A percentile compares a stretch with the other conserved stretches of the same genome.
phyloP scores from a whole-genome alignment of 2,113 vertebrate species.

The Alosa alosa region DNA sequence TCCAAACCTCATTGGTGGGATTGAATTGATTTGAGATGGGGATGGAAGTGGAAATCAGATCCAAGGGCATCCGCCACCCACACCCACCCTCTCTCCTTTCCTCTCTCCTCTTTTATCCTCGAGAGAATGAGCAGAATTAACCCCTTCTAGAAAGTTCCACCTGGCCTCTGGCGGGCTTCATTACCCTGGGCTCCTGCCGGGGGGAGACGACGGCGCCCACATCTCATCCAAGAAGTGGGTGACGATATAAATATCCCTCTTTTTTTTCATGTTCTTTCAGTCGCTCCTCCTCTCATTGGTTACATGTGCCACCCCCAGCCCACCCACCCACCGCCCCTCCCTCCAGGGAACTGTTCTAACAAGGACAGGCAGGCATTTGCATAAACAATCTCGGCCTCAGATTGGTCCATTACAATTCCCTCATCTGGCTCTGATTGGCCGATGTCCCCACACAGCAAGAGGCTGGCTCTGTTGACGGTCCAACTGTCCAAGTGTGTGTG shows the following conservation, averaged over 20 bases:
- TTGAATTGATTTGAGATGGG: not conserved
- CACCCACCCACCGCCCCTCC: not conserved
- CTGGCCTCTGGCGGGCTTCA: slow-evolving; percentile 18
- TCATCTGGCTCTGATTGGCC: slow-evolving; percentile 24
- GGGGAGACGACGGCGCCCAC: slow-evolving; percentile 25
- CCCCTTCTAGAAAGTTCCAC: slow-evolving; percentile 34
- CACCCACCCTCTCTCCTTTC: not conserved
- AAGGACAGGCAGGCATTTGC: slow-evolving; percentile 41
- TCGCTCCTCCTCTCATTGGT: slow-evolving; percentile 28
- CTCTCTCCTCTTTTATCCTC: not conserved
- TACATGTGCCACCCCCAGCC: slow-evolving; percentile 9
- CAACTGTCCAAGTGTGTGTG: not conserved
- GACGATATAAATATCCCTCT: slow-evolving; percentile 44
- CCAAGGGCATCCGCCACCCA: not conserved
- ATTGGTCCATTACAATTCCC: slow-evolving; percentile 38
- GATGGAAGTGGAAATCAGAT: not conserved
- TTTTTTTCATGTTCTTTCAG: not conserved
- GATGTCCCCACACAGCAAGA: not conserved
- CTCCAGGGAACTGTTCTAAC: slow-evolving; percentile 33
- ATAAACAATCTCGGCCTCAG: slow-evolving; percentile 34
- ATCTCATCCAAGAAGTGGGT: slow-evolving; percentile 40
- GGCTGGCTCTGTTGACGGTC: not conserved
- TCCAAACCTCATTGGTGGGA: too few relatives aligned
- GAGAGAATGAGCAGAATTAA: slow-evolving; percentile 27
- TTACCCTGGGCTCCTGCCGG: slow-evolving; percentile 11